Evolutionary conservation across 2,113 vertebrate species (phyloP).

Genomic region (Cryptoleucopteryx plumbea): DNA sequence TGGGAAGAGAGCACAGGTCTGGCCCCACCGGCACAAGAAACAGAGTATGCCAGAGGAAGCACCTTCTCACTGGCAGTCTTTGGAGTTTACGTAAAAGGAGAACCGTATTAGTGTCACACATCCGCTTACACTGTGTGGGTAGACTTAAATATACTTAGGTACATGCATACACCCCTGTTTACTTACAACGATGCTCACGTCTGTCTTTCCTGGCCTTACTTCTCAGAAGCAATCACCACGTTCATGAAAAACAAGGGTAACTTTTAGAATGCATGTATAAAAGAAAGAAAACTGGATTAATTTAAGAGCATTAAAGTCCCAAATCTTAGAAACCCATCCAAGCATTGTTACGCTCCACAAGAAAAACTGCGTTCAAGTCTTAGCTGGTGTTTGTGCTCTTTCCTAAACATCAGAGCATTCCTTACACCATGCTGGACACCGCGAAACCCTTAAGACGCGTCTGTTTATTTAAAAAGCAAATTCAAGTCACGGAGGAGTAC

Average conservation of each 20-base stretch:
- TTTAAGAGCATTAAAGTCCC: neutral
- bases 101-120: neutral
- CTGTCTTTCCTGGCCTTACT: neutral
- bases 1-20: neutral
- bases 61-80: neutral
- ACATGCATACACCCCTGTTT: neutral
- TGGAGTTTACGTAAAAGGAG: neutral
- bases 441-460: conserved; percentile 9
- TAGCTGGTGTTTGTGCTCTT: conserved; percentile 8
- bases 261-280: neutral
- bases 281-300: neutral
- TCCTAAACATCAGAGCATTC: conserved; percentile 47
- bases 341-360: neutral
- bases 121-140: fast-evolving
- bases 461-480: conserved; percentile 63
- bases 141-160: neutral
- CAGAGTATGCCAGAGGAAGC: neutral
- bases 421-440: conserved; percentile 50
- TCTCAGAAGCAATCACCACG: neutral
- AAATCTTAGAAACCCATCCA: neutral
- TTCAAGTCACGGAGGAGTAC: conserved; percentile 4
- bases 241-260: neutral
- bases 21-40: fast-evolving
- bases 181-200: neutral
- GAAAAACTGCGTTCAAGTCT: neutral